These are phyloP conservation scores for Aplodontia rufa DNA, from an alignment of 2,113 vertebrate species.

Conservation along the genomic window DNA sequence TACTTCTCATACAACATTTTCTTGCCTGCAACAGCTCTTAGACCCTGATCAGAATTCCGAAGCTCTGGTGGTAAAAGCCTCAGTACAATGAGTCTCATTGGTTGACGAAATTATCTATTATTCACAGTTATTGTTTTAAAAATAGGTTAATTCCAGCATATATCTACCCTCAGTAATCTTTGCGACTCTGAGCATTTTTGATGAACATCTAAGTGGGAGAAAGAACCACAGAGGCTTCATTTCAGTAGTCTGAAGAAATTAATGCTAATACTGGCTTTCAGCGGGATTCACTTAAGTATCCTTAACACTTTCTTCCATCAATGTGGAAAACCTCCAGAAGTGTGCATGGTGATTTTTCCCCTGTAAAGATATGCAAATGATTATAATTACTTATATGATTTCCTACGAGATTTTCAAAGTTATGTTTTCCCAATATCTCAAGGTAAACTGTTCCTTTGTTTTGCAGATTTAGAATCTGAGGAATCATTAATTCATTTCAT, in stretches of 20 bases:
- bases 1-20: slow-evolving; percentile 19
- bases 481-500: neutral
- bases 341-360: slow-evolving; percentile 28
- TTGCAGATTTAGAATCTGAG: slow-evolving; percentile 7
- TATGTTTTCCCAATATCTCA: slow-evolving; percentile 27
- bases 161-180: slow-evolving; percentile 30
- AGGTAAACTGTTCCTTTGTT: neutral
- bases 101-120: slow-evolving; percentile 18
- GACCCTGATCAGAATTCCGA: slow-evolving; percentile 30
- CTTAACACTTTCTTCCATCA: slow-evolving; percentile 49
- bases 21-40: neutral
- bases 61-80: neutral
- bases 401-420: slow-evolving; percentile 53
- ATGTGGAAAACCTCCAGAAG: slow-evolving; percentile 15
- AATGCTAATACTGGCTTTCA: slow-evolving; percentile 60
- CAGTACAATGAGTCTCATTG: neutral
- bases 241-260: slow-evolving; percentile 51
- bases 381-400: slow-evolving; percentile 47
- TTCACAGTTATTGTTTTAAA: slow-evolving; percentile 23
- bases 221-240: neutral
- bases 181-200: slow-evolving; percentile 38
- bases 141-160: slow-evolving; percentile 53
- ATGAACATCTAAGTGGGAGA: slow-evolving; percentile 28
- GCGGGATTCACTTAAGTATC: slow-evolving; percentile 46
- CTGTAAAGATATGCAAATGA: slow-evolving; percentile 55